A percentile compares a stretch with the other conserved stretches of the same genome.
phyloP scores from a whole-genome alignment of 1,140 invertebrate species.

The Anagrus nilaparvatae region DNA sequence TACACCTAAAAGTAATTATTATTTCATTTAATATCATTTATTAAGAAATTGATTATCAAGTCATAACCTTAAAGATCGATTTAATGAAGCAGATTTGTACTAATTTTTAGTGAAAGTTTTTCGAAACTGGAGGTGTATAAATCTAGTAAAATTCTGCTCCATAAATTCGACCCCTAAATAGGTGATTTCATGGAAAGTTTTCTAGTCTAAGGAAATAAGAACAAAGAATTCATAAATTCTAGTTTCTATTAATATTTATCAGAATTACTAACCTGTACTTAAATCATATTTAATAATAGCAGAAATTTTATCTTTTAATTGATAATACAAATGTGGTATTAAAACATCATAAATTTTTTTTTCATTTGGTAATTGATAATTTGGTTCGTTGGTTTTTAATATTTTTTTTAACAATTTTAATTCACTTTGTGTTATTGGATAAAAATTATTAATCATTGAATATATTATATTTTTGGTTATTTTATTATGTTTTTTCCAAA shows the following conservation, averaged over 20 bases:
- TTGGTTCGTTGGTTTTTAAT: slow-evolving; percentile 7
- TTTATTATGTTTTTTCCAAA: slow-evolving; percentile 11
- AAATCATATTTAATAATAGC: slow-evolving; percentile 10
- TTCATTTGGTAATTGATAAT: slow-evolving; percentile 15
- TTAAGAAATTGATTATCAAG: no score
- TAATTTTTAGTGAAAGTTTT: no score
- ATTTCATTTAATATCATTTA: neutral
- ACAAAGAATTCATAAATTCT: no score
- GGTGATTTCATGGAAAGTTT: no score
- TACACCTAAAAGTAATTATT: slow-evolving; percentile 1
- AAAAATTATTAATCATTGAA: slow-evolving; percentile 8
- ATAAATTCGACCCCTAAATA: no score
- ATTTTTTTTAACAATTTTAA: slow-evolving; percentile 9
- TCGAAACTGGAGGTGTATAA: no score
- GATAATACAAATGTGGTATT: slow-evolving; percentile 12
- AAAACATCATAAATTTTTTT: slow-evolving; percentile 11
- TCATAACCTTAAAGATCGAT: no score
- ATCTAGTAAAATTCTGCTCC: no score
- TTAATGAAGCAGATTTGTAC: no score
- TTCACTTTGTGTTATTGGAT: slow-evolving; percentile 9
- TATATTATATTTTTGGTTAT: slow-evolving; percentile 13
- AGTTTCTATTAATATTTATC: no score
- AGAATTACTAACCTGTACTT: slow-evolving; percentile 7
- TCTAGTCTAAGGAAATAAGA: no score
- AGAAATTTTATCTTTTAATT: slow-evolving; percentile 11